These are phyloP conservation scores for Perca schrenkii DNA, from an alignment of 2,113 vertebrate genomes.

Conservation along the genomic window DNA sequence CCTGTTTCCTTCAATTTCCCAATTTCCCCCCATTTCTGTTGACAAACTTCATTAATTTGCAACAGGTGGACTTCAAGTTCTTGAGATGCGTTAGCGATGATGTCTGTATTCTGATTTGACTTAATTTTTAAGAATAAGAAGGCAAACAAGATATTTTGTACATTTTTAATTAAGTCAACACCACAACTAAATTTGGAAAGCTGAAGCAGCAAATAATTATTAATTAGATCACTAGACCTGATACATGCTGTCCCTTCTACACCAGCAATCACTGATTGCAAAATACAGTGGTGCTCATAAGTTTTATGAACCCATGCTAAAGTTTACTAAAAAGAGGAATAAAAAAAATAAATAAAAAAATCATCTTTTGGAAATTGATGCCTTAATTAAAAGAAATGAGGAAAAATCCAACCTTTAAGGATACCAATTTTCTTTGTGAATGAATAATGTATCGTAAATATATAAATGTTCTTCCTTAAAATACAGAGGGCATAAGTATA, in stretches of 20 bases:
- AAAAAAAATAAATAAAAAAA: no score
- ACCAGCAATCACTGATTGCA: background rate
- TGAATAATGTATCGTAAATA: no score
- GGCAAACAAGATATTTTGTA: background rate
- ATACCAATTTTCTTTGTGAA: no score
- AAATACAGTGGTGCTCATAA: background rate
- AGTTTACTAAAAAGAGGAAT: no score
- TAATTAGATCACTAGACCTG: background rate
- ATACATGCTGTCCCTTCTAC: background rate
- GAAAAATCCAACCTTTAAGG: no score
- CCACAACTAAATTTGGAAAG: background rate
- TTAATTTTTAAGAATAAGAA: background rate
- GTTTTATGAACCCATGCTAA: no score
- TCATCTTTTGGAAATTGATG: no score
- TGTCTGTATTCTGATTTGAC: background rate
- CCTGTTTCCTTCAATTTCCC: no score
- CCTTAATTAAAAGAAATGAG: no score
- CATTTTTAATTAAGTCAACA: background rate
- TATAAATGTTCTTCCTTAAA: no score
- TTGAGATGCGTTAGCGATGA: background rate
- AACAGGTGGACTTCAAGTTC: background rate
- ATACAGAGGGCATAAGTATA: no score
- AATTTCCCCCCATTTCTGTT: no score
- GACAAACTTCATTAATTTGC: background rate
- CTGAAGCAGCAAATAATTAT: background rate